Evolutionary conservation across 2,797 vertebrate genomes (phyloP).

Genomic region (Mionectes olivaceus): DNA sequence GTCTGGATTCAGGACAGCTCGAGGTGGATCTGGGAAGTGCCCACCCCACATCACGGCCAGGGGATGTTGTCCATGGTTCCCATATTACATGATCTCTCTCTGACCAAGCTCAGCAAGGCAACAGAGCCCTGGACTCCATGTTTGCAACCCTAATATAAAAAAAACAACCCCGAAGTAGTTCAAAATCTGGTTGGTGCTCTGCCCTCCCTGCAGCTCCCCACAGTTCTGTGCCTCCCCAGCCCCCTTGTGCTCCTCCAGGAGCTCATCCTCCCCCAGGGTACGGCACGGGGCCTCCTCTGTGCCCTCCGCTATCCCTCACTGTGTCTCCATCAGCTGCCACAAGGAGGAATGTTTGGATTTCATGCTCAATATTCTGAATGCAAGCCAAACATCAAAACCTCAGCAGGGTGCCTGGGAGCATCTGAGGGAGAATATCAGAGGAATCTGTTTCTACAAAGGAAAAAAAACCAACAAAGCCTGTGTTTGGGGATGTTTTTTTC

Average conservation of each 20-base stretch:
- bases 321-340: constrained; percentile 62
- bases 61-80: neutral
- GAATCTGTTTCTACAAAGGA: constrained; percentile 48
- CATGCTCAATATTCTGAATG: constrained; percentile 75
- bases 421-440: constrained; percentile 61
- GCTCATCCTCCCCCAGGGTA: neutral
- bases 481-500: constrained; percentile 16
- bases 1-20: rapidly evolving
- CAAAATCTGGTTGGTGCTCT: neutral
- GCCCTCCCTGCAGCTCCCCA: neutral
- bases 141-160: neutral
- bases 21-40: neutral
- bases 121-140: neutral
- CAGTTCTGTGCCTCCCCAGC: neutral
- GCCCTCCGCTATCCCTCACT: neutral
- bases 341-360: constrained; percentile 70
- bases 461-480: constrained; percentile 44
- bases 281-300: rapidly evolving
- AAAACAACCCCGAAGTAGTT: neutral
- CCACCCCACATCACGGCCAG: rapidly evolving
- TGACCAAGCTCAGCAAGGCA: neutral
- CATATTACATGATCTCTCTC: neutral
- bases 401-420: constrained; percentile 68
- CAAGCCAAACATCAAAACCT: constrained; percentile 73
- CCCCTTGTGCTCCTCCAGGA: neutral